phyloP scores from a whole-genome alignment of 2,888 invertebrate genomes.

The Vesta saturnalis region DNA sequence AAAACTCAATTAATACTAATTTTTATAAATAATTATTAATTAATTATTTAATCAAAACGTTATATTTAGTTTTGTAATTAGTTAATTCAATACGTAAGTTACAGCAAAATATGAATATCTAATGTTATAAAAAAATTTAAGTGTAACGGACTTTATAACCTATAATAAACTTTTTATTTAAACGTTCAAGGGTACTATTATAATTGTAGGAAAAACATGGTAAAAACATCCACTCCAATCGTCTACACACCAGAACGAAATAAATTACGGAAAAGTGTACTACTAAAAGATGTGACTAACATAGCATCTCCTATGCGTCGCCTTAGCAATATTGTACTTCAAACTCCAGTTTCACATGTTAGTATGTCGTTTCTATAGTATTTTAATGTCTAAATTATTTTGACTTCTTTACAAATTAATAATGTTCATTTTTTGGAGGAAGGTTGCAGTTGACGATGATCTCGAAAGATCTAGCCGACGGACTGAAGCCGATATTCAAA shows the following conservation, averaged over 20 bases:
- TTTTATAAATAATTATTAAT: too few relatives aligned
- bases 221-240: slow-evolving; percentile 9
- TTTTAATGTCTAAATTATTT: neutral
- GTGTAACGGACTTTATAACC: neutral
- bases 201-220: neutral
- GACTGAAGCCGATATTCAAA: slow-evolving; percentile 49
- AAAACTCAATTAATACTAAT: too few relatives aligned
- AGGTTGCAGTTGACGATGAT: slow-evolving; percentile 70
- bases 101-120: too few relatives aligned
- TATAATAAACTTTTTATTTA: neutral
- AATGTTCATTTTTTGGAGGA: neutral
- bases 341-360: slow-evolving; percentile 13
- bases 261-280: slow-evolving; percentile 17
- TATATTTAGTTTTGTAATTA: too few relatives aligned
- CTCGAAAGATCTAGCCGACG: slow-evolving; percentile 66
- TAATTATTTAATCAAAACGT: too few relatives aligned
- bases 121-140: too few relatives aligned
- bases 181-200: neutral
- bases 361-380: neutral
- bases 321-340: slow-evolving; percentile 17
- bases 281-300: slow-evolving; percentile 16
- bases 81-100: too few relatives aligned
- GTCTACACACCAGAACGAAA: neutral
- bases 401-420: neutral
- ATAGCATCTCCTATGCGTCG: neutral